Conservation (phyloP, 2,113 vertebrate species). For the Dolichallabes microphthalmus region DNA sequence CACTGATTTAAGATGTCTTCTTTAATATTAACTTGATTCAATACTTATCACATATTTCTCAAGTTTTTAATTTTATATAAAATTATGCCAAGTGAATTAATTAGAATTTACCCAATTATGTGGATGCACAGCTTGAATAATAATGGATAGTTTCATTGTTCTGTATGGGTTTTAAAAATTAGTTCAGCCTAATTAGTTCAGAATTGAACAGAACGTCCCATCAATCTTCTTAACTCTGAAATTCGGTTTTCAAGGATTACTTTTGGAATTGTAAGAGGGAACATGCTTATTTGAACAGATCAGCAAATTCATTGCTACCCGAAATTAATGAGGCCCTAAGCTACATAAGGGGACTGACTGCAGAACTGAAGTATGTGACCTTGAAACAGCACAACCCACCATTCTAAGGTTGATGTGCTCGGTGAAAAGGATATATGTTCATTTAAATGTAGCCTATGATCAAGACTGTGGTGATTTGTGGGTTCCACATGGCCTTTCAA, state of each 20-base stretch:
- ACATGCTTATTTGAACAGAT: background rate
- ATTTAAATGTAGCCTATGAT: background rate
- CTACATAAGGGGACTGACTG: background rate
- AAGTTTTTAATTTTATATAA: background rate
- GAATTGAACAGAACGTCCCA: background rate
- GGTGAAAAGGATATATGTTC: background rate
- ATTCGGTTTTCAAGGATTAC: background rate
- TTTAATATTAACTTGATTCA: background rate
- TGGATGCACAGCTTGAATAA: background rate
- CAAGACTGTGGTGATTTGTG: background rate
- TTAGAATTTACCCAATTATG: background rate
- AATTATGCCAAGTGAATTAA: background rate
- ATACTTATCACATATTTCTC: background rate
- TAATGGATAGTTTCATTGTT: background rate
- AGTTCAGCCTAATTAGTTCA: background rate
- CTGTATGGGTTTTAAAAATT: background rate
- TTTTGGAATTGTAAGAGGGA: background rate
- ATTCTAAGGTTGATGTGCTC: background rate
- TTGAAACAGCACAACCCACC: background rate
- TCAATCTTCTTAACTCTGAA: background rate
- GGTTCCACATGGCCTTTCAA: background rate
- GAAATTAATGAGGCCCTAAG: background rate
- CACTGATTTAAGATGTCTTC: background rate
- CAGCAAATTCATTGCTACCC: background rate
- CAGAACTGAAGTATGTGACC: background rate